Percentiles rank a stretch among this genome's conserved stretches.
phyloP scores from a whole-genome alignment of 2,797 vertebrate species.

The Phalloptychus januarius region DNA sequence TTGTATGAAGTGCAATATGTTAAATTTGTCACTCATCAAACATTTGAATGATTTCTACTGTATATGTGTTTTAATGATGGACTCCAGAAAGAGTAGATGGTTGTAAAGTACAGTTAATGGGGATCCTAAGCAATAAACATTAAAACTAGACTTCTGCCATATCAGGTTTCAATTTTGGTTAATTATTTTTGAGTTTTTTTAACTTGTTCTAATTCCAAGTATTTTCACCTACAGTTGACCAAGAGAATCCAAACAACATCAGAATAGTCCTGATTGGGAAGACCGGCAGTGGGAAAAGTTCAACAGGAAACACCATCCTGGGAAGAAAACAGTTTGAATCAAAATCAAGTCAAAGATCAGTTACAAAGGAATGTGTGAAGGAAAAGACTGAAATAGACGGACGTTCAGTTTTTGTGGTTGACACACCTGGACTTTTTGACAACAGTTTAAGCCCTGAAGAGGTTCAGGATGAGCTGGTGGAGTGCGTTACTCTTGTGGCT shows the following conservation, averaged over 20 bases:
- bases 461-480: constrained; percentile 38
- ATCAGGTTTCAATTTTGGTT: no score
- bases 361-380: constrained; percentile 42
- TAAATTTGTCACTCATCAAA: no score
- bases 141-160: no score
- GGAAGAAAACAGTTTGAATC: neutral
- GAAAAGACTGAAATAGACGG: constrained; percentile 14
- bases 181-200: no score
- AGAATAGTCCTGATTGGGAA: constrained; percentile 59
- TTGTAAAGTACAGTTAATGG: no score
- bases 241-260: neutral
- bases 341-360: neutral
- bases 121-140: no score
- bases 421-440: constrained; percentile 57
- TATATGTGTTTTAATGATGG: no score
- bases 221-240: neutral
- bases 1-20: no score
- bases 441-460: constrained; percentile 10
- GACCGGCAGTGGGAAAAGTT: constrained; percentile 56
- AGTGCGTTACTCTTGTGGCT: constrained; percentile 30
- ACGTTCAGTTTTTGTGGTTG: constrained; percentile 15
- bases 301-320: constrained; percentile 54
- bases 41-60: no score
- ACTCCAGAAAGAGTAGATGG: no score
- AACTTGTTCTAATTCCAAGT: no score